Evolutionary conservation across 2,113 vertebrate species (phyloP).

Genomic region (Rhea americana): DNA sequence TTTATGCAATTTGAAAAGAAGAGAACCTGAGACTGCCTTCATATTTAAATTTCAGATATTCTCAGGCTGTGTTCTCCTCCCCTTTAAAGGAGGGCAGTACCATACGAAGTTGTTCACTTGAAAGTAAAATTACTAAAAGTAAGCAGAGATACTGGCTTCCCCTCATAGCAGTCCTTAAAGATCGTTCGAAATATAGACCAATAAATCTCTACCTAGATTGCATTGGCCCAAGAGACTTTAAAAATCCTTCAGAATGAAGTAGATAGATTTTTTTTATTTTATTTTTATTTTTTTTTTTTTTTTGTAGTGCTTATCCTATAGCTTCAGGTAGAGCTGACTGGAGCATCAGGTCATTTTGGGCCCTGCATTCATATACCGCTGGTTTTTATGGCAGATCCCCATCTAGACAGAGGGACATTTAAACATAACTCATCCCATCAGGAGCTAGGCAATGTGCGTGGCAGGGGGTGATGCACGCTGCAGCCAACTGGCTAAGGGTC

Average conservation of each 20-base stretch:
- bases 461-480: too few species aligned
- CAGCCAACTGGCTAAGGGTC: neutral
- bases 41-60: neutral
- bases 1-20: neutral
- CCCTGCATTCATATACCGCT: rapidly evolving
- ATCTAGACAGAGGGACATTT: rapidly evolving
- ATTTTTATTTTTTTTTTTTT: neutral
- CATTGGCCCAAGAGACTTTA: neutral
- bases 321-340: neutral
- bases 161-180: rapidly evolving
- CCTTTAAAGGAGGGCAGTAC: neutral
- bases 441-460: rapidly evolving
- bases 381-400: neutral
- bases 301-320: neutral
- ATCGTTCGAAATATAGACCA: neutral
- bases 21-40: neutral
- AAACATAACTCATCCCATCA: neutral
- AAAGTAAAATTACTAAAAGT: neutral
- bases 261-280: neutral
- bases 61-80: neutral
- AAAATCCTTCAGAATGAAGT: neutral
- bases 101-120: neutral
- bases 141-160: neutral
- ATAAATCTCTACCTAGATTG: neutral
- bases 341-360: neutral